Evolutionary conservation across 2,888 invertebrate genomes (phyloP).

Genomic region (Drosophila histrio): DNA sequence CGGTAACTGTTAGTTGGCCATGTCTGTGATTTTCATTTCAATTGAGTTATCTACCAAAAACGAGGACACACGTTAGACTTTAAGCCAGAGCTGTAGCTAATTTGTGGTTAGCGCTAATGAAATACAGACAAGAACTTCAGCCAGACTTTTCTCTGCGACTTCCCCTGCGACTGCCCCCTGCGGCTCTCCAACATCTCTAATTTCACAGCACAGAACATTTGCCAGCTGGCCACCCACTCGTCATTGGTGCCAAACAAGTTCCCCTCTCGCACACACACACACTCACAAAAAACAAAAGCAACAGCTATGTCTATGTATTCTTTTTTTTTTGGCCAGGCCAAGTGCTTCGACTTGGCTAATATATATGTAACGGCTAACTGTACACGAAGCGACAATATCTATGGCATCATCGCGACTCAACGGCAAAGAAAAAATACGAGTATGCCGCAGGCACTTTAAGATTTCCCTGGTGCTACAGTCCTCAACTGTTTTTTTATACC

Average conservation of each 20-base stretch:
- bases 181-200: conserved; percentile 11
- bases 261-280: neutral
- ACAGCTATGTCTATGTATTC: neutral
- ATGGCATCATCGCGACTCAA: conserved; percentile 55
- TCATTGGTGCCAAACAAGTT: conserved; percentile 57
- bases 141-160: too few relatives aligned
- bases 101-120: conserved; percentile 72
- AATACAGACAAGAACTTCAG: conserved; percentile 40
- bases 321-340: conserved; percentile 53
- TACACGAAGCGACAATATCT: conserved; percentile 79
- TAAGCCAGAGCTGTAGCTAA: conserved; percentile 46
- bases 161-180: too few relatives aligned
- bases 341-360: conserved; percentile 58
- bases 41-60: conserved; percentile 73
- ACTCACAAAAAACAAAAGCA: neutral
- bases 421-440: conserved; percentile 19
- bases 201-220: conserved; percentile 25
- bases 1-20: conserved; percentile 44
- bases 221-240: conserved; percentile 71
- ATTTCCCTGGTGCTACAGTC: conserved; percentile 15
- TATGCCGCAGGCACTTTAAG: conserved; percentile 37
- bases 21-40: conserved; percentile 73
- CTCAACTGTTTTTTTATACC: conserved; percentile 21
- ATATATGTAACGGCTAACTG: conserved; percentile 77
- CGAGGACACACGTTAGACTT: conserved; percentile 43